Evolutionary conservation across 1,140 invertebrate genomes (phyloP), one percentile per base, ranked within the genome.

Genomic region (Diorhabda carinulata): DNA sequence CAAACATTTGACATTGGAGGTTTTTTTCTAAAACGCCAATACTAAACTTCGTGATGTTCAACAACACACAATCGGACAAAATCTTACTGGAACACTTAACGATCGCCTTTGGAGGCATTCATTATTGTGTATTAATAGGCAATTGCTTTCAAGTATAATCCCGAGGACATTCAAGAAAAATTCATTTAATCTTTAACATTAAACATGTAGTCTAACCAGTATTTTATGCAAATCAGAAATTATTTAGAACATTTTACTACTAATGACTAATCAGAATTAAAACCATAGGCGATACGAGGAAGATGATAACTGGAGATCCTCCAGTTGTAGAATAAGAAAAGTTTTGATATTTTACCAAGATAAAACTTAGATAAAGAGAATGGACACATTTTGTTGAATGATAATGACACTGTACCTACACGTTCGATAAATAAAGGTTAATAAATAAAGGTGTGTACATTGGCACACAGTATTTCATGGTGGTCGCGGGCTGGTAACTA

Each of bases 41-140:
- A 5, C 42, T 10, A 25, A 3, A 2, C 61, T 3, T n/a, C 41
- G 44, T 10, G 10, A 45, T 43, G 25, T 45, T 10, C 70, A 61
- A 62, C 43, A 3, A 25, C 58, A 41, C 2, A 7, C 71, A 60
- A 72, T 10, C 41, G 41, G 41, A 40, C 62, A 40, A 40, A 40
- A 40, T 70, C 66, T 43, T 70, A n/a, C 8, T 25, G 25, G 40
- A 64, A 40, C 4, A 41, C 5, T 61, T 75, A 76, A 76, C 68
- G 70, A 62, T 43, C 44, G n/a, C 44, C 61, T 74, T 66, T 56
- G 61, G 61, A 58, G 64, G 69, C 73, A 72, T 77, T 25, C 25
- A 25, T 76, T 77, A 78, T 77, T 74, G 76, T 74, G 72, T 76
- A 78, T 76, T 78, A 75, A 78, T 78, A 76, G 75, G 73, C 75